A percentile compares a stretch with the other conserved stretches of the same genome.
Conservation (phyloP, 2,888 invertebrate species). For the Pandemis corylana region DNA sequence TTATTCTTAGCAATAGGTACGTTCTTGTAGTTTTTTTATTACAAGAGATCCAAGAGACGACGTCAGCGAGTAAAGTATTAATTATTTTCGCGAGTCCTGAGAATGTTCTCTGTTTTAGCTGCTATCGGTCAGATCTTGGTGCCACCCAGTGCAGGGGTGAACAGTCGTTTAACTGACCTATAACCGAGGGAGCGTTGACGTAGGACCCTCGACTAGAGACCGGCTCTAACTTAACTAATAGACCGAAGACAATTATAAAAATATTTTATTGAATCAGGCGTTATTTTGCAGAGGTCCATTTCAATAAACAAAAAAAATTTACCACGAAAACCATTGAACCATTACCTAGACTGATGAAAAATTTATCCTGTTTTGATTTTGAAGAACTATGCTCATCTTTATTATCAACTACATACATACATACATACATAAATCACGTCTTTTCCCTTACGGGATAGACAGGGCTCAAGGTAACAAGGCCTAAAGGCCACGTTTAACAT, state of each 20-base stretch:
- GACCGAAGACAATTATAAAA: background rate
- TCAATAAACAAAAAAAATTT: too few species aligned
- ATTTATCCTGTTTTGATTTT: too few species aligned
- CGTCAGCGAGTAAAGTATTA: constrained; percentile 1
- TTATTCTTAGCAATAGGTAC: background rate
- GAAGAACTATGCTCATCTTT: too few species aligned
- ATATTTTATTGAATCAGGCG: too few species aligned
- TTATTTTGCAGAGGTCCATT: too few species aligned
- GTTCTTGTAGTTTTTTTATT: background rate
- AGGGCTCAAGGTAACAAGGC: too few species aligned
- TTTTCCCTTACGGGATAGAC: too few species aligned
- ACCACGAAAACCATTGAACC: too few species aligned
- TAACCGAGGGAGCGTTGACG: constrained; percentile 58
- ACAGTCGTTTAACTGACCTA: constrained; percentile 76
- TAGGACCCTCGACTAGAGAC: constrained; percentile 51
- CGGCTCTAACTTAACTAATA: background rate
- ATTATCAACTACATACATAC: too few species aligned
- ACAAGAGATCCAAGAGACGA: background rate
- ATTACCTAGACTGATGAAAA: too few species aligned
- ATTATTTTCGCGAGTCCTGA: background rate
- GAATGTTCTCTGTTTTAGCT: background rate
- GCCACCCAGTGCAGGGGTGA: constrained; percentile 70
- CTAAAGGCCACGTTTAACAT: too few species aligned
- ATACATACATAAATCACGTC: too few species aligned
- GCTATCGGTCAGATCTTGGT: constrained; percentile 47